These are phyloP conservation scores for Troilus luridus DNA, from an alignment of 2,888 invertebrate genomes.

Conservation along the genomic window DNA sequence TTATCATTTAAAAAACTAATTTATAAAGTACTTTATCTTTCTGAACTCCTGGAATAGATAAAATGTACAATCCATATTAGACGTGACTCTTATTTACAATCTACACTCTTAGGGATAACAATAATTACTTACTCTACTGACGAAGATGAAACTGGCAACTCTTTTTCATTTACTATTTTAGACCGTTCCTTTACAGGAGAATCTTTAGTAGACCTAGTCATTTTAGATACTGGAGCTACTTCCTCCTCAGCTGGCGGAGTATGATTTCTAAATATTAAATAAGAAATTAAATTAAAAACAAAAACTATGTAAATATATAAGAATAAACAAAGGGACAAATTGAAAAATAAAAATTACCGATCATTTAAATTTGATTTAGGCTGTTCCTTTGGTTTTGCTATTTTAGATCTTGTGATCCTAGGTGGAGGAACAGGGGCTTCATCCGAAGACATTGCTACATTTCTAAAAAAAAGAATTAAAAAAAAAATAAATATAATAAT, in stretches of 20 bases:
- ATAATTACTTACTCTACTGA: background rate
- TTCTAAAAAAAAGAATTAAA: background rate
- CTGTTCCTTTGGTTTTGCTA: conserved; percentile 33
- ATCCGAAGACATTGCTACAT: background rate
- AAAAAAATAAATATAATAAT: too few species aligned
- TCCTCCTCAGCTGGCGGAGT: background rate
- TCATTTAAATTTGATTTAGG: conserved; percentile 22
- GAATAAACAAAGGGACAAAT: background rate
- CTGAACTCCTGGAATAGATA: background rate
- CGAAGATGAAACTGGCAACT: background rate
- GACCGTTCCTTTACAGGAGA: background rate
- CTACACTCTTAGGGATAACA: background rate
- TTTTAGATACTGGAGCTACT: background rate
- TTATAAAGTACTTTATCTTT: background rate
- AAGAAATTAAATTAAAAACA: background rate
- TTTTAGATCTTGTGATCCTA: conserved; percentile 36
- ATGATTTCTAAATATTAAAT: background rate
- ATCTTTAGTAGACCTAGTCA: conserved; percentile 26
- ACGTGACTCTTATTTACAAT: background rate
- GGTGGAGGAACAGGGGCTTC: background rate
- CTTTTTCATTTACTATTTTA: conserved; percentile 3
- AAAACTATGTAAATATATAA: background rate
- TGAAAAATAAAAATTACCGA: background rate
- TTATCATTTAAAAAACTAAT: background rate
- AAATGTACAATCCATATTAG: background rate